Evolutionary conservation across 2,113 vertebrate species (phyloP).

Genomic region (Naja naja): DNA sequence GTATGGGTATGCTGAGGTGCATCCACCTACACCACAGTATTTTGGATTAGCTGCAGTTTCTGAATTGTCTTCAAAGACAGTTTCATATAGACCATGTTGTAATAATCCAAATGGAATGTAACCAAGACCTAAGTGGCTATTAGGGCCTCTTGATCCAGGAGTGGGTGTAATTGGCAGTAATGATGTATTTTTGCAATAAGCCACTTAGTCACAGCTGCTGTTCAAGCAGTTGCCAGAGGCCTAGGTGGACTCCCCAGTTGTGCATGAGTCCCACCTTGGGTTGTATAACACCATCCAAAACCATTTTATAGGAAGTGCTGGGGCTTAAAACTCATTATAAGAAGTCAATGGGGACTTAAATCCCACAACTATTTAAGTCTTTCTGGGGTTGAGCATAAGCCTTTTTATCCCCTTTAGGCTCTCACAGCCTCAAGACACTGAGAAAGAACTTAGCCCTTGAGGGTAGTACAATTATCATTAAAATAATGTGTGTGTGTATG

Average conservation of each 20-base stretch:
- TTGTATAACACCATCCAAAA: neutral
- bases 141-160: neutral
- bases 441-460: neutral
- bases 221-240: neutral
- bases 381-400: neutral
- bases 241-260: neutral
- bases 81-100: neutral
- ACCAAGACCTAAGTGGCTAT: neutral
- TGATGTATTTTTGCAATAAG: neutral
- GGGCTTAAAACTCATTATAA: neutral
- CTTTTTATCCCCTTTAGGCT: neutral
- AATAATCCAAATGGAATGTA: neutral
- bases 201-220: neutral
- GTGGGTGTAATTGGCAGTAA: neutral
- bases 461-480: neutral
- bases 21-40: neutral
- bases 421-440: neutral
- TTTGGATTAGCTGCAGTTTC: neutral
- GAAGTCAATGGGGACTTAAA: neutral
- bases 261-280: neutral
- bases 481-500: neutral
- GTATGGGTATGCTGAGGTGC: neutral
- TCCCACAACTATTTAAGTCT: neutral
- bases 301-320: neutral
- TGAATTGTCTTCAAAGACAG: neutral